Conservation (phyloP, 2,797 vertebrate genomes). For the Antennarius maculatus region DNA sequence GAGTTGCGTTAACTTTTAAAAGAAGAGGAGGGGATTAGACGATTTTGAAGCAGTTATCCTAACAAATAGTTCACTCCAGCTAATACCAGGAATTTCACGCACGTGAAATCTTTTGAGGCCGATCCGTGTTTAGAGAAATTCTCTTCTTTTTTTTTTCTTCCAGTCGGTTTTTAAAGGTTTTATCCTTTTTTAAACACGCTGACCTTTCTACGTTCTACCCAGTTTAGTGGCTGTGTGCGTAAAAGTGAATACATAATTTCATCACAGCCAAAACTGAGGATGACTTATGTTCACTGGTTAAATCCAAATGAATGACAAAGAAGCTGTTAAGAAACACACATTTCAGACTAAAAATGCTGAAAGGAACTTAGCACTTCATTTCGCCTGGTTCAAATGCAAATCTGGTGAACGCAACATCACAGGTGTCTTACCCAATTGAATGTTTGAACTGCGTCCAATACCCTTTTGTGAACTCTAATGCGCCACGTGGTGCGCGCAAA, state of each 20-base stretch:
- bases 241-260: not conserved
- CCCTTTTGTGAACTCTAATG: slow-evolving; percentile 24
- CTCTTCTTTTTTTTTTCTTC: not conserved
- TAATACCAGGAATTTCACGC: slow-evolving; percentile 75
- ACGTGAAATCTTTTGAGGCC: slow-evolving; percentile 57
- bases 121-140: slow-evolving; percentile 46
- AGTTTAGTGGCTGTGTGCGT: not conserved
- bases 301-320: not conserved
- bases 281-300: not conserved
- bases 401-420: slow-evolving; percentile 14
- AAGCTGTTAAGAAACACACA: too few species aligned
- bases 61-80: slow-evolving; percentile 73
- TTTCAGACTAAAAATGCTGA: too few species aligned
- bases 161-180: not conserved
- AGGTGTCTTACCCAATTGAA: slow-evolving; percentile 18
- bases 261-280: not conserved
- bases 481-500: slow-evolving; percentile 34
- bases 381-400: not conserved
- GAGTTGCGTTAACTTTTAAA: slow-evolving; percentile 55
- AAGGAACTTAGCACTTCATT: not conserved
- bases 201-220: too few species aligned
- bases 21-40: slow-evolving; percentile 64
- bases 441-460: slow-evolving; percentile 8
- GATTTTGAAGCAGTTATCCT: slow-evolving; percentile 68
- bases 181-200: not conserved